Conservation (phyloP, 92 coral and sea anemone genomes). For the Epizoanthus stellaris region DNA sequence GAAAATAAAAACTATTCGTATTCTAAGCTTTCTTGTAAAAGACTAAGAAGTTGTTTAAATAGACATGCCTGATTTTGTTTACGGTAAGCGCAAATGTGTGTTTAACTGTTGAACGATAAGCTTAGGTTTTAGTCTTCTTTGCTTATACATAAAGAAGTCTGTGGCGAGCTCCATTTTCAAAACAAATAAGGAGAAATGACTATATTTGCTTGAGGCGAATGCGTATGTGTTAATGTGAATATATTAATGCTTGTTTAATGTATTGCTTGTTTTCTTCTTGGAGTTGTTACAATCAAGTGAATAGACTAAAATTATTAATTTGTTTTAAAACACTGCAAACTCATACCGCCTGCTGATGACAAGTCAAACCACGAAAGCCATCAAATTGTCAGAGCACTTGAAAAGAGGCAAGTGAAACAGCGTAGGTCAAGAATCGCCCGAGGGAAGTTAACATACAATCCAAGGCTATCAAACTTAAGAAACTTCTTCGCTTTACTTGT, state of each 20-base stretch:
- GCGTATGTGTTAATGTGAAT: constrained; percentile 18
- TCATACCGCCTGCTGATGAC: constrained; percentile 48
- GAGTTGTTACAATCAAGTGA: constrained; percentile 34
- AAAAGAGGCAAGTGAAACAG: constrained; percentile 37
- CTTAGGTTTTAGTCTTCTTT: neutral
- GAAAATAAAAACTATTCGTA: neutral
- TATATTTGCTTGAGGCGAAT: constrained; percentile 35
- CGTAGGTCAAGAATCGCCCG: constrained; percentile 39
- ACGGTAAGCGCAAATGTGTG: constrained; percentile 32
- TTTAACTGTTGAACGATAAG: constrained; percentile 34
- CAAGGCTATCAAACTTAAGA: constrained; percentile 6
- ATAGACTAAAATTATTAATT: constrained; percentile 43
- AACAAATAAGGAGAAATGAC: constrained; percentile 22
- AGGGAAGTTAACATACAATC: constrained; percentile 5
- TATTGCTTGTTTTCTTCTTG: constrained; percentile 26
- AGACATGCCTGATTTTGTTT: constrained; percentile 23
- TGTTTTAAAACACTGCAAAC: constrained; percentile 45
- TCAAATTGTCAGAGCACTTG: constrained; percentile 48
- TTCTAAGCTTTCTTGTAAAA: neutral
- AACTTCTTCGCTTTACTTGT: constrained; percentile 1
- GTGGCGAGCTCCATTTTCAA: constrained; percentile 34
- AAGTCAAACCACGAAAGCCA: constrained; percentile 43
- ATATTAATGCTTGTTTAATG: constrained; percentile 20
- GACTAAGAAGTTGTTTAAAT: neutral
- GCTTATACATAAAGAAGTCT: neutral